Evolutionary conservation across 2,113 vertebrate species (phyloP).

Genomic region (Pseudonaja textilis): DNA sequence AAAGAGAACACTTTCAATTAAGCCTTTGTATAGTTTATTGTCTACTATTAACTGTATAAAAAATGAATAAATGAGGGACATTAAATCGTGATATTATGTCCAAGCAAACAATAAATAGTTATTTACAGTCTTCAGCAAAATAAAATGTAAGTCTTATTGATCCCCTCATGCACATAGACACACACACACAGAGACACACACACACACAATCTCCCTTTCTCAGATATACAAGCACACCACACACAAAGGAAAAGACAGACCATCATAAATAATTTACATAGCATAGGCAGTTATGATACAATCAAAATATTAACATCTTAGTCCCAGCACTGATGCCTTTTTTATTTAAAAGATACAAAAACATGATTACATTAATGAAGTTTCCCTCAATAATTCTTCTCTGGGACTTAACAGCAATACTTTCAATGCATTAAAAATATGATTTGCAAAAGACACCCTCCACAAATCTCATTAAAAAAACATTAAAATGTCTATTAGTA

Average conservation of each 20-base stretch:
- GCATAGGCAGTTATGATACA: conserved; percentile 90
- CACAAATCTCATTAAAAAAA: conserved; percentile 29
- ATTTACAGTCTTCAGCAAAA: conserved; percentile 91
- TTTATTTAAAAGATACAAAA: conserved; percentile 42
- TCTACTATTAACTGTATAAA: conserved; percentile 66
- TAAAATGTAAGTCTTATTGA: conserved; percentile 67
- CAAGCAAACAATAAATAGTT: conserved; percentile 97
- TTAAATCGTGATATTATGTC: conserved; percentile 75
- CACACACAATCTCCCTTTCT: neutral
- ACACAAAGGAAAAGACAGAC: conserved; percentile 57
- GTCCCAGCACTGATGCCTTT: conserved; percentile 48
- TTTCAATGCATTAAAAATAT: conserved; percentile 50
- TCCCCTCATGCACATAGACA: conserved; percentile 31
- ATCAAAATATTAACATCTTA: conserved; percentile 92
- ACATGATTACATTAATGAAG: conserved; percentile 28
- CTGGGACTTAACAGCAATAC: conserved; percentile 47
- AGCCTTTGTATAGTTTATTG: conserved; percentile 78
- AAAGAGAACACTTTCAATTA: conserved; percentile 66
- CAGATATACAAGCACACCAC: neutral
- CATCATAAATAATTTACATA: conserved; percentile 96
- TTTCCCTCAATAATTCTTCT: conserved; percentile 43
- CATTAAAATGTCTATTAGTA: conserved; percentile 43
- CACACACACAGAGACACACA: neutral
- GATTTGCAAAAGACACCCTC: conserved; percentile 42
- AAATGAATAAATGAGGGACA: conserved; percentile 69